phyloP scores from a whole-genome alignment of 2,888 invertebrate species.

The Pollenia angustigena region DNA sequence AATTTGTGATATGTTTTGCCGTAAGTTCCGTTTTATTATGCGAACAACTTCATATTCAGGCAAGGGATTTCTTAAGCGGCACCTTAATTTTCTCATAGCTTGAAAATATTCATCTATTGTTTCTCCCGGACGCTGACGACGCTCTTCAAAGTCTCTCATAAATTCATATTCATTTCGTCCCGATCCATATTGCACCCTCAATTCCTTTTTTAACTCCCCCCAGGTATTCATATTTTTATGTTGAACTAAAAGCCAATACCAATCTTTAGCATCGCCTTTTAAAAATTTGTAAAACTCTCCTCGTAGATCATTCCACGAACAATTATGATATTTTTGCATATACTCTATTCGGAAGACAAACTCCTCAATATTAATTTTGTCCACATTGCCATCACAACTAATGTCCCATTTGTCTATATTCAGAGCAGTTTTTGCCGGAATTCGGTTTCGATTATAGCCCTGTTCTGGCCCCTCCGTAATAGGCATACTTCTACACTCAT shows the following conservation, averaged over 20 bases:
- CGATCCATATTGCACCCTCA: background rate
- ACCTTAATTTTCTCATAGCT: conserved; percentile 3
- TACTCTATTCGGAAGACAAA: background rate
- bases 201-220: background rate
- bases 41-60: background rate
- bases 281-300: conserved; percentile 3
- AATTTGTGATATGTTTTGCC: background rate
- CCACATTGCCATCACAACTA: background rate
- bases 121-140: background rate
- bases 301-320: background rate
- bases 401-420: conserved; percentile 14
- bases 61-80: background rate
- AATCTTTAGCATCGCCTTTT: conserved; percentile 6
- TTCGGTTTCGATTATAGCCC: too few relatives aligned
- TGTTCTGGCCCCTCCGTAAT: too few relatives aligned
- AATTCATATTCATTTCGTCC: background rate
- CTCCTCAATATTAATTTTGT: background rate
- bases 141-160: conserved; percentile 8
- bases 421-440: background rate
- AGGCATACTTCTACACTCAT: too few relatives aligned
- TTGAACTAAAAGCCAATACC: conserved; percentile 5
- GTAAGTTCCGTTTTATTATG: conserved; percentile 17
- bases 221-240: background rate
- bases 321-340: background rate
- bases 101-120: conserved; percentile 1